Conservation (phyloP, 2,888 invertebrate genomes). For the Drosophila mettleri region DNA sequence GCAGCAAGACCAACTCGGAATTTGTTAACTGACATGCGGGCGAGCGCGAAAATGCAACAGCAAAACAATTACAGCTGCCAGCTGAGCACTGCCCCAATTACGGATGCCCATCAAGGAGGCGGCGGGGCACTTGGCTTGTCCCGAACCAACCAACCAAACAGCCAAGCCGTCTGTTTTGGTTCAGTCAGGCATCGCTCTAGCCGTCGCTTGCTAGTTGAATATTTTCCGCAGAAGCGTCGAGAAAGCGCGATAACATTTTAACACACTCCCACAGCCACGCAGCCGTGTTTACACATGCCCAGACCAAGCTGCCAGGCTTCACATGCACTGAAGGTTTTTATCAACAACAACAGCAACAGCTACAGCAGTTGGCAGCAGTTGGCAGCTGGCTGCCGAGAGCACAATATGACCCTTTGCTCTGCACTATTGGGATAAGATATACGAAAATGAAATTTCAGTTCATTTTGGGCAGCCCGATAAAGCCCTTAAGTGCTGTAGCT, state of each 20-base stretch:
- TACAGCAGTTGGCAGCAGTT: constrained; percentile 18
- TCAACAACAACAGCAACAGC: constrained; percentile 13
- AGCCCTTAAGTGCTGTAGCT: constrained; percentile 72
- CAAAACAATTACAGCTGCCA: constrained; percentile 72
- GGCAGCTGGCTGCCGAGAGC: constrained; percentile 24
- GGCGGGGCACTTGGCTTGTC: constrained; percentile 29
- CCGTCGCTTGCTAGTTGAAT: constrained; percentile 45
- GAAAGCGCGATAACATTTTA: constrained; percentile 77
- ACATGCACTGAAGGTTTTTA: constrained; percentile 31
- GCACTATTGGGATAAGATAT: constrained; percentile 68
- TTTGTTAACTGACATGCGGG: constrained; percentile 33
- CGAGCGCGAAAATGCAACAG: constrained; percentile 61
- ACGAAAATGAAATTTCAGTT: constrained; percentile 72
- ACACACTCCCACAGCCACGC: constrained; percentile 51
- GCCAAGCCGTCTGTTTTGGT: constrained; percentile 11
- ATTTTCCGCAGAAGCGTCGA: constrained; percentile 64
- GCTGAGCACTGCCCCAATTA: constrained; percentile 70
- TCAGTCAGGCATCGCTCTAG: constrained; percentile 25
- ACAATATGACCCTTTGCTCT: constrained; percentile 68
- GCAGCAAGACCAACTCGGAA: constrained; percentile 30
- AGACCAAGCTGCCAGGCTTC: constrained; percentile 17
- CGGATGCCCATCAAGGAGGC: constrained; percentile 37
- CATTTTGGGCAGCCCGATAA: constrained; percentile 60
- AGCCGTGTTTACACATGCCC: constrained; percentile 13
- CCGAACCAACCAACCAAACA: constrained; percentile 12